These are phyloP conservation scores for Actenoides lindsayi DNA, from an alignment of 2,113 vertebrate genomes.

Conservation along the genomic window DNA sequence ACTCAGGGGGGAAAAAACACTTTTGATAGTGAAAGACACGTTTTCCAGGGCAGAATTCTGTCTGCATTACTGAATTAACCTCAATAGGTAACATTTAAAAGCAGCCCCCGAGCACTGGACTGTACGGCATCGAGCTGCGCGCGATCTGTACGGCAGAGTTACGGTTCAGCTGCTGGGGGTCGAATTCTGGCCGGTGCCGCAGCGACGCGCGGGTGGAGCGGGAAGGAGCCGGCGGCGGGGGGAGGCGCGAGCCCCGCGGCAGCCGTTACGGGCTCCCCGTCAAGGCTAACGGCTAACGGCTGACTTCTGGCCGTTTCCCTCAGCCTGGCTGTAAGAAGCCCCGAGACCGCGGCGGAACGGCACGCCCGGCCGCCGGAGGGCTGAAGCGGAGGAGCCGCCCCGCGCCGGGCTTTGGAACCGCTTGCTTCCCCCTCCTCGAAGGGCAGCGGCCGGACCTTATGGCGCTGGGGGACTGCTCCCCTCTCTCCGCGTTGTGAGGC, in stretches of 20 bases:
- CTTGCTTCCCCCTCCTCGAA: fast-evolving
- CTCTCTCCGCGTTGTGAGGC: fast-evolving
- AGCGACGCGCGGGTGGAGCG: too few species aligned
- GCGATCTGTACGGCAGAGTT: fast-evolving
- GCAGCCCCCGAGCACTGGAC: too few species aligned
- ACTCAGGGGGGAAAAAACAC: fast-evolving
- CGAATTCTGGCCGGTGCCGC: background rate
- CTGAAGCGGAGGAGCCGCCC: fast-evolving
- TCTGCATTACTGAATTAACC: fast-evolving
- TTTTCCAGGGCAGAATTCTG: fast-evolving
- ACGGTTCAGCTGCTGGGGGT: background rate
- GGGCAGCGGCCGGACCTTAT: fast-evolving
- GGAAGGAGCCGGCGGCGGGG: background rate
- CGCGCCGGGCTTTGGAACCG: fast-evolving
- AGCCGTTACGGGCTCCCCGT: background rate
- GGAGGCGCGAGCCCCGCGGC: background rate
- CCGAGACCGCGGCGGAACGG: fast-evolving
- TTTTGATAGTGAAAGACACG: background rate
- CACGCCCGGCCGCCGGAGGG: fast-evolving
- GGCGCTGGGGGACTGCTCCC: fast-evolving
- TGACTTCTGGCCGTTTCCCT: too few species aligned
- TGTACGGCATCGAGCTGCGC: fast-evolving
- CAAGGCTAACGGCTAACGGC: background rate
- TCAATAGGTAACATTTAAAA: fast-evolving
- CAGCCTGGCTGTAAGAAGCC: background rate